These are phyloP conservation scores for Zenarchopterus dispar DNA, from an alignment of 2,797 vertebrate genomes.

Conservation along the genomic window DNA sequence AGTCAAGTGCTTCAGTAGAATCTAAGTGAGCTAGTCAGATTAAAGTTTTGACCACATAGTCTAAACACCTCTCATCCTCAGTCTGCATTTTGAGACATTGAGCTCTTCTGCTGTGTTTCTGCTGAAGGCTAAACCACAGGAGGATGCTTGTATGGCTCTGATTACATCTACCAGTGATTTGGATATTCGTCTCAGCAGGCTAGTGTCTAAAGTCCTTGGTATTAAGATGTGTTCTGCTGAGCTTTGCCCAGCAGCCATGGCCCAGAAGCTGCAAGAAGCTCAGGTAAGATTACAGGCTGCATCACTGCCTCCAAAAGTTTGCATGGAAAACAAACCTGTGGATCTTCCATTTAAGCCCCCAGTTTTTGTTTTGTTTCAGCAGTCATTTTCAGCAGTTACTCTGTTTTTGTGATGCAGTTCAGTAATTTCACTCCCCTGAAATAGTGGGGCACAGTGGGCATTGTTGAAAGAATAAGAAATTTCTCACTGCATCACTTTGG, in stretches of 20 bases:
- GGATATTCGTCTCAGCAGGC: conserved; percentile 75
- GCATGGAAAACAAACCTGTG: no score
- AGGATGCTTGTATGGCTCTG: conserved; percentile 54
- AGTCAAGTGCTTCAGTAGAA: no score
- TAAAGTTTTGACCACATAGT: no score
- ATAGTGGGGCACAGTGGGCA: no score
- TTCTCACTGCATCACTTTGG: no score
- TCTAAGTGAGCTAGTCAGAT: no score
- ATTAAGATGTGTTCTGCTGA: conserved; percentile 83
- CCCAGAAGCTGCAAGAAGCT: conserved; percentile 85
- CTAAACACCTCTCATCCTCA: background rate
- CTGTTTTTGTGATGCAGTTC: background rate
- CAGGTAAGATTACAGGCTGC: conserved; percentile 80
- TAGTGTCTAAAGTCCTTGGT: conserved; percentile 80
- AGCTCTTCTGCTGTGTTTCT: background rate
- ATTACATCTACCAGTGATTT: conserved; percentile 65
- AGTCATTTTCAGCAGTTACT: background rate
- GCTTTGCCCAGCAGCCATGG: conserved; percentile 83
- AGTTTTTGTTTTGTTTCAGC: no score
- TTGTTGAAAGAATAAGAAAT: no score
- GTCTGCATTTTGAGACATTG: background rate
- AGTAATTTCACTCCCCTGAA: no score
- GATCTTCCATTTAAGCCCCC: no score
- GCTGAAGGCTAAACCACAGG: conserved; percentile 57
- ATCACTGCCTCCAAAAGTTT: background rate